phyloP scores from a whole-genome alignment of 2,113 vertebrate species.

The Chaenogobius annularis region DNA sequence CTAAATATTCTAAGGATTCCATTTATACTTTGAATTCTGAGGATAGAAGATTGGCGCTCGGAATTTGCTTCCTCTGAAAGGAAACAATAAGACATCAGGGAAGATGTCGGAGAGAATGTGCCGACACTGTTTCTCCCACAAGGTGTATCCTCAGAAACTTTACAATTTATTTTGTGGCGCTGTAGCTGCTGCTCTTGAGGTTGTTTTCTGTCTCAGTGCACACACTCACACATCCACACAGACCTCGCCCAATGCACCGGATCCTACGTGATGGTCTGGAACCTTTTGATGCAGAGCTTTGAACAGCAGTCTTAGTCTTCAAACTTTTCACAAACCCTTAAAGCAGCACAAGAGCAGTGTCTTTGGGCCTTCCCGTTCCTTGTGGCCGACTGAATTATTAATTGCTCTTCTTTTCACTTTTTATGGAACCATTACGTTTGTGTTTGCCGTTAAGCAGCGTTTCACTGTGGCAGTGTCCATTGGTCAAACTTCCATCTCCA shows the following conservation, averaged over 20 bases:
- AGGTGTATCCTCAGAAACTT: constrained; percentile 39
- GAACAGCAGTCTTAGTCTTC: constrained; percentile 44
- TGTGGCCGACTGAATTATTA: constrained; percentile 67
- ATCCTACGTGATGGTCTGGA: constrained; percentile 59
- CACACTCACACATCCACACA: constrained; percentile 41
- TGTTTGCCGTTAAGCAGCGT: constrained; percentile 90
- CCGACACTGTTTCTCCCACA: constrained; percentile 29
- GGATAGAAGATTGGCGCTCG: constrained; percentile 49
- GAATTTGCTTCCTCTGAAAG: constrained; percentile 28
- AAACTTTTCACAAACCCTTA: constrained; percentile 37
- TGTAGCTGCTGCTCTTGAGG: constrained; percentile 52
- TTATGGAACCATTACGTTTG: constrained; percentile 90
- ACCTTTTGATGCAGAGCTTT: constrained; percentile 50
- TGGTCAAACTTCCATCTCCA: constrained; percentile 74
- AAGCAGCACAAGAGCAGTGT: constrained; percentile 51
- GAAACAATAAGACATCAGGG: constrained; percentile 37
- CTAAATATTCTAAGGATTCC: constrained; percentile 43
- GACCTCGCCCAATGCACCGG: constrained; percentile 66
- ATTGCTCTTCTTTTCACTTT: constrained; percentile 93
- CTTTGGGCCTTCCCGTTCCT: constrained; percentile 43
- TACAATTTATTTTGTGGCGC: constrained; percentile 48
- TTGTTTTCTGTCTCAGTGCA: constrained; percentile 50
- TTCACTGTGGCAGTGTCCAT: constrained; percentile 90
- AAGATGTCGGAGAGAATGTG: constrained; percentile 25
- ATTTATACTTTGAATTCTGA: constrained; percentile 37